phyloP scores from a whole-genome alignment of 2,113 vertebrate species.

The Chinchilla lanigera region DNA sequence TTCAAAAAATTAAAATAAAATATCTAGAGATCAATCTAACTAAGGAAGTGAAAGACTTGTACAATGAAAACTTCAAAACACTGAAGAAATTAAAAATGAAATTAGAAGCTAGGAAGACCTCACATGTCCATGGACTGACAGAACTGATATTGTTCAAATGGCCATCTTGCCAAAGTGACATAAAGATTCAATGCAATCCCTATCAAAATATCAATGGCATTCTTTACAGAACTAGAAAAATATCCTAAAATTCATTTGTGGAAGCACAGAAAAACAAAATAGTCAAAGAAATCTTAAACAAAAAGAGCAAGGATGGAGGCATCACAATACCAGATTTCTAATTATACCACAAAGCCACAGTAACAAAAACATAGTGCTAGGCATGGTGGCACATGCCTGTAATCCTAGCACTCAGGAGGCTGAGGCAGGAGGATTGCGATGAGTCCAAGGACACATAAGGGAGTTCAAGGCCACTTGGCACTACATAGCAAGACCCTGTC shows the following conservation, averaged over 20 bases:
- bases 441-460: too few relatives aligned
- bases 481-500: too few relatives aligned
- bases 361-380: too few relatives aligned
- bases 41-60: neutral
- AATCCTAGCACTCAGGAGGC: too few relatives aligned
- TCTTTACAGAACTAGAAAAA: too few relatives aligned
- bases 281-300: neutral
- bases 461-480: too few relatives aligned
- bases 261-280: neutral
- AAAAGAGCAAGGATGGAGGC: too few relatives aligned
- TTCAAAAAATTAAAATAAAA: neutral
- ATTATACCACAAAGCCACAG: too few relatives aligned
- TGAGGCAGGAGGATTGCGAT: too few relatives aligned
- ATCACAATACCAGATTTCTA: too few relatives aligned
- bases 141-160: neutral
- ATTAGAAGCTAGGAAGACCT: neutral
- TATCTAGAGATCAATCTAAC: neutral
- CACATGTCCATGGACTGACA: neutral
- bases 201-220: too few relatives aligned
- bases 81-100: neutral
- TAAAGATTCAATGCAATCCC: neutral
- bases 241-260: neutral
- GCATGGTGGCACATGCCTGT: too few relatives aligned
- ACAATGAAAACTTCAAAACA: neutral
- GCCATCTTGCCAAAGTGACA: neutral